phyloP scores from a whole-genome alignment of 2,797 vertebrate genomes.

The Enteromius trimaculatus region DNA sequence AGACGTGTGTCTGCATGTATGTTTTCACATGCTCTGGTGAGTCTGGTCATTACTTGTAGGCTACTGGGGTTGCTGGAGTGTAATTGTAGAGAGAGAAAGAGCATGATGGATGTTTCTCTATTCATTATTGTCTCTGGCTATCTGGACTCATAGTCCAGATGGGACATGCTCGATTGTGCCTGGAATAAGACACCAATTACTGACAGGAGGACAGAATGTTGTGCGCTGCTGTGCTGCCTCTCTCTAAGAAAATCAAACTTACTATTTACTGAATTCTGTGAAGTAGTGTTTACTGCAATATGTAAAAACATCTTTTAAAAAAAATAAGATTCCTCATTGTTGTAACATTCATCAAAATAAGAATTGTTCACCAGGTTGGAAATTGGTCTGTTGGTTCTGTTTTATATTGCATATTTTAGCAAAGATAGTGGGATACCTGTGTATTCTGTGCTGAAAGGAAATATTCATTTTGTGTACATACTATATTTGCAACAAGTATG shows the following conservation, averaged over 20 bases:
- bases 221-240: background rate
- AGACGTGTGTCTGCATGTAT: background rate
- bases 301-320: background rate
- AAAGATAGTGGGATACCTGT: background rate
- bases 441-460: background rate
- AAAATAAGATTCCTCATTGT: background rate
- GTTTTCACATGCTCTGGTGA: background rate
- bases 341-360: background rate
- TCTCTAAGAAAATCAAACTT: background rate
- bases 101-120: slow-evolving; percentile 6
- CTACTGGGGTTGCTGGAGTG: background rate
- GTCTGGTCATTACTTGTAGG: background rate
- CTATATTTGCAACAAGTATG: background rate
- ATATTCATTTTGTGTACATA: background rate
- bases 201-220: background rate
- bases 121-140: slow-evolving; percentile 3
- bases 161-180: background rate
- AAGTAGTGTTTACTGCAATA: background rate
- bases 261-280: background rate
- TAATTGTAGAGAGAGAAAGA: slow-evolving; percentile 20
- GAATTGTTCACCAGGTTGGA: background rate
- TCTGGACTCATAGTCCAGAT: slow-evolving; percentile 1
- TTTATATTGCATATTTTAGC: background rate
- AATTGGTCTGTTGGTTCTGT: background rate
- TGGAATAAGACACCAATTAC: slow-evolving; percentile 14